Conservation (phyloP, 2,797 vertebrate genomes). For the Pantherophis alleghaniensis region DNA sequence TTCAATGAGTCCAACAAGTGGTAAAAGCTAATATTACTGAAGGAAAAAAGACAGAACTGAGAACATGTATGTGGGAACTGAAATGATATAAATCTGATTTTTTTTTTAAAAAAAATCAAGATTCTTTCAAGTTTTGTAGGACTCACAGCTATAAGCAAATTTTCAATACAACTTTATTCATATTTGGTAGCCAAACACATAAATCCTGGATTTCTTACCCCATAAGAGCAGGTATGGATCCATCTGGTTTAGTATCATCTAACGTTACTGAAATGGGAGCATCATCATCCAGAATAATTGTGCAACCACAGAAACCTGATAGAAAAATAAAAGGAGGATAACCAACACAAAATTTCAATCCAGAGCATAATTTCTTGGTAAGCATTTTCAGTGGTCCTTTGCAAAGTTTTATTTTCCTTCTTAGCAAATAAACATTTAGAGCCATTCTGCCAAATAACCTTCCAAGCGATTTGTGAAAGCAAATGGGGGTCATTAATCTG, state of each 20-base stretch:
- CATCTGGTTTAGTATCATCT: constrained; percentile 79
- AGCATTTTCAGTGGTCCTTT: neutral
- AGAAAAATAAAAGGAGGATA: constrained; percentile 5
- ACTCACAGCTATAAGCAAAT: neutral
- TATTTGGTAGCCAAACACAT: neutral
- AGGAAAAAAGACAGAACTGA: neutral
- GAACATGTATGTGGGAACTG: neutral
- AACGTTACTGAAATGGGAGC: constrained; percentile 76
- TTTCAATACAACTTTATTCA: neutral
- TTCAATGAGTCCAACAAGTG: neutral
- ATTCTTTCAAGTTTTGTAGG: neutral
- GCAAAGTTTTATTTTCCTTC: neutral
- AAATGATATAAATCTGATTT: neutral
- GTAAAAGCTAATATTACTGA: neutral
- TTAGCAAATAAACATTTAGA: neutral
- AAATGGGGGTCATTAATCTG: neutral
- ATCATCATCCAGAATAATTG: constrained; percentile 78
- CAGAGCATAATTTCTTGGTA: neutral
- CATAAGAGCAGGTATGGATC: constrained; percentile 76
- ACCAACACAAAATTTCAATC: constrained; percentile 5
- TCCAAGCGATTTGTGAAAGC: neutral
- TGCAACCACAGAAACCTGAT: constrained; percentile 73
- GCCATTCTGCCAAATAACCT: neutral
- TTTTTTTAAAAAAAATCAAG: neutral
- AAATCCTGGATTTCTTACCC: constrained; percentile 65